Evolutionary conservation across 2,113 vertebrate genomes (phyloP), one percentile per base, ranked within the genome.

Genomic region (Aegithalos caudatus): DNA sequence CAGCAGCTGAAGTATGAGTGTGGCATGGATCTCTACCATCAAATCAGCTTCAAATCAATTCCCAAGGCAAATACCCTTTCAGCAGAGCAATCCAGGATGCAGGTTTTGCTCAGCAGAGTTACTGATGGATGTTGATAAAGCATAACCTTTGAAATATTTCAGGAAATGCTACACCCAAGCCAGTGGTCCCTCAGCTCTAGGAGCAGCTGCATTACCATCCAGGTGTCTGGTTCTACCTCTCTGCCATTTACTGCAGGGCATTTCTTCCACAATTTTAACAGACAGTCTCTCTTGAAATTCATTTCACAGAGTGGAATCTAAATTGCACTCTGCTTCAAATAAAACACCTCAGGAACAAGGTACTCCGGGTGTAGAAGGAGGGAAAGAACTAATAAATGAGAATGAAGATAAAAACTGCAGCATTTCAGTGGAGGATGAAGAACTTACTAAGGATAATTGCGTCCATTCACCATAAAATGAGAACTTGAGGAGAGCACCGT

Each of bases 381-480:
- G 54, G 76, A 11, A 48, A 42, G 45, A 25, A 22, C 40, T 40
- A 87, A 85, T 65, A 88, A 86, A 79, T 81, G 76, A 82, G 54
- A 74, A 38, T 50, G 47, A 60, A 64, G 79, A 86, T 71, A 83
- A 92, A 89, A 90, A 66, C 1, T 22, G 45, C 42, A 69, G 7
- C n/a, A 48, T 95, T 86, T 88, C 88, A 90, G 38, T 31, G 51
- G 50, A 91, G 67, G 90, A 84, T 9, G 33, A 60, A 88, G 84
- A 60, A 73, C 81, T 95, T 65, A 72, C 65, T 19, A 21, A 76
- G 53, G 92, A 80, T 89, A 95, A 94, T 65, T 92, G 84, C 1
- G 0, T 31, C 60, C 61, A 44, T 86, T 87, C 85, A 86, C 53
- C 58, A 35, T 27, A 78, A 84, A 95, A 92, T 85, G 86, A 83